Conservation (phyloP, 2,888 invertebrate species). For the Macropis europaea region DNA sequence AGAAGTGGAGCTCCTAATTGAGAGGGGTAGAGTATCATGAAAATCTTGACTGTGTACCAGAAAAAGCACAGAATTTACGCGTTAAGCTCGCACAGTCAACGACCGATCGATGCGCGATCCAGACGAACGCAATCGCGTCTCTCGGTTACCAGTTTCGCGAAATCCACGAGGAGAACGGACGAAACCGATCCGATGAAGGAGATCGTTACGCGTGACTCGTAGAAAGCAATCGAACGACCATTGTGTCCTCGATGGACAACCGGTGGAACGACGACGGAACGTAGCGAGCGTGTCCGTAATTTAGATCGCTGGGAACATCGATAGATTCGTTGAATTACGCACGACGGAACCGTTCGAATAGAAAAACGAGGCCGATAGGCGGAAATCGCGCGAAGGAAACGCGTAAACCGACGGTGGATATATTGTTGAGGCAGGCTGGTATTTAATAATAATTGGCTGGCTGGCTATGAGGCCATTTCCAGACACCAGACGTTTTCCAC, state of each 20-base stretch:
- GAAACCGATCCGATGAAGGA: conserved; percentile 38
- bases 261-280: conserved; percentile 24
- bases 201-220: conserved; percentile 42
- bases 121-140: background rate
- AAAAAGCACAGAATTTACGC: no score
- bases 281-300: conserved; percentile 25
- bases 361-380: background rate
- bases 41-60: no score
- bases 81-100: no score
- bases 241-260: conserved; percentile 38
- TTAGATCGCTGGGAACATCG: conserved; percentile 37
- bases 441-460: conserved; percentile 51
- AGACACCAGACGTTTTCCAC: conserved; percentile 21
- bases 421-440: conserved; percentile 12
- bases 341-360: background rate
- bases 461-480: conserved; percentile 5
- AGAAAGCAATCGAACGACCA: conserved; percentile 42
- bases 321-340: conserved; percentile 10
- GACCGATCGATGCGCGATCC: background rate
- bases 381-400: background rate
- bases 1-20: no score
- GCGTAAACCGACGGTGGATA: background rate
- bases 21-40: no score
- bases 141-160: conserved; percentile 10
- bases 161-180: conserved; percentile 10